phyloP scores from a whole-genome alignment of 2,888 invertebrate genomes.

The Zygothrica quintamaculata region DNA sequence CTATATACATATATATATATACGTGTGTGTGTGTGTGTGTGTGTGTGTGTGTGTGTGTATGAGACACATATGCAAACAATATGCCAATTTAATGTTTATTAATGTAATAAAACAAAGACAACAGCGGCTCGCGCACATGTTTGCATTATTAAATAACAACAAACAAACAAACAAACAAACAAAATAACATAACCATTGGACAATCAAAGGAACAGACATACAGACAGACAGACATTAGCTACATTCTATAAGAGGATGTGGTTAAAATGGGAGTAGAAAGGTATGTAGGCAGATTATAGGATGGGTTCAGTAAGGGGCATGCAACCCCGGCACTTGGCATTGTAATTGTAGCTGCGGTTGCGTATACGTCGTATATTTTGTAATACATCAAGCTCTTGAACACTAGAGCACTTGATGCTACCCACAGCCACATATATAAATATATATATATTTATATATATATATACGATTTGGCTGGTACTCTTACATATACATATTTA shows the following conservation, averaged over 20 bases:
- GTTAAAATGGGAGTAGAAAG: not conserved
- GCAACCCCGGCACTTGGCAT: conserved; percentile 58
- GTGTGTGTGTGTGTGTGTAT: conserved; percentile 7
- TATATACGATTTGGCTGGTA: not conserved
- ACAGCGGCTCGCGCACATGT: conserved; percentile 49
- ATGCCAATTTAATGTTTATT: conserved; percentile 72
- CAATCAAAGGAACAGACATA: conserved; percentile 12
- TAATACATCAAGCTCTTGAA: conserved; percentile 78
- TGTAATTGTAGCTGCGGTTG: conserved; percentile 71
- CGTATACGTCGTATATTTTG: conserved; percentile 60
- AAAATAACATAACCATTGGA: conserved; percentile 11
- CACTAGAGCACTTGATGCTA: conserved; percentile 62
- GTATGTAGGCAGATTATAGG: too few relatives aligned
- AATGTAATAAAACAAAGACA: conserved; percentile 71
- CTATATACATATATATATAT: conserved; percentile 6
- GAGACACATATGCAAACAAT: conserved; percentile 58
- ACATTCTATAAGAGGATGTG: conserved; percentile 14
- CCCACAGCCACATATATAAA: conserved; percentile 24
- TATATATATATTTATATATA: conserved; percentile 24
- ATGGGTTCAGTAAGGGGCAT: not conserved
- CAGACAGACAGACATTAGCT: conserved; percentile 40
- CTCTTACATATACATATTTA: conserved; percentile 12
- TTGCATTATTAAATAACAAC: conserved; percentile 65
- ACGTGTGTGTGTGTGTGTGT: not conserved
- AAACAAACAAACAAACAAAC: too few relatives aligned